Evolutionary conservation across 2,797 vertebrate species (phyloP).

Genomic region (Galagoides demidoff): DNA sequence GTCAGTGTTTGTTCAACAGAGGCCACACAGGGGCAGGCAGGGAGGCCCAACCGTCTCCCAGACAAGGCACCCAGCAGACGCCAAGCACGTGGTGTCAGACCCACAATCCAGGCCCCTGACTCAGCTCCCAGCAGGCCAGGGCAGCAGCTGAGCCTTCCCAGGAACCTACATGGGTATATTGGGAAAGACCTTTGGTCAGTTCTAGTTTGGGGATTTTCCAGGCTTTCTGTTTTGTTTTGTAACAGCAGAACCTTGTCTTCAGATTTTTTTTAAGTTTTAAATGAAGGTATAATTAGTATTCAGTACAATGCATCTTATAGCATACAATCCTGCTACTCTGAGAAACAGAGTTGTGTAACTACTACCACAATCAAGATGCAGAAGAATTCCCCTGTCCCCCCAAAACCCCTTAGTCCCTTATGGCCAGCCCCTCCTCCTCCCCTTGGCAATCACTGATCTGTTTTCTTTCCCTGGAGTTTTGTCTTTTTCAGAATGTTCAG

Average conservation of each 20-base stretch:
- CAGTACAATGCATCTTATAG: background rate
- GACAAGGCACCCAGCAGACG: background rate
- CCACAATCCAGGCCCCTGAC: background rate
- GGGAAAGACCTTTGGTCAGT: background rate
- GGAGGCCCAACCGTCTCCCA: background rate
- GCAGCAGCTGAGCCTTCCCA: rapidly evolving
- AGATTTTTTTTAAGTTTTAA: conserved; percentile 12
- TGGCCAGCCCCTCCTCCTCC: no score
- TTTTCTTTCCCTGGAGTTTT: background rate
- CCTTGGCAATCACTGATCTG: background rate
- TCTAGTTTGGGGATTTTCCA: background rate
- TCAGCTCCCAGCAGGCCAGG: background rate
- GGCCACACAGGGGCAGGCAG: background rate
- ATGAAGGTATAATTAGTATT: conserved; percentile 41
- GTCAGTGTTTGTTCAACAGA: conserved; percentile 52
- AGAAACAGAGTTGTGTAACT: background rate
- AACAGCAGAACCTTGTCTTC: background rate
- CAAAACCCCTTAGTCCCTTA: rapidly evolving
- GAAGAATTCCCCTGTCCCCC: rapidly evolving
- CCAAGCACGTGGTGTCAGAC: background rate
- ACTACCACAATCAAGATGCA: background rate
- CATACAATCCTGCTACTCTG: background rate
- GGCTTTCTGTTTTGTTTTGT: background rate
- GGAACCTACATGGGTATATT: background rate
- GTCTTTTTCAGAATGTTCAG: background rate